These are phyloP conservation scores for Nemotelus nigrinus DNA, from an alignment of 2,888 invertebrate genomes.

Conservation along the genomic window DNA sequence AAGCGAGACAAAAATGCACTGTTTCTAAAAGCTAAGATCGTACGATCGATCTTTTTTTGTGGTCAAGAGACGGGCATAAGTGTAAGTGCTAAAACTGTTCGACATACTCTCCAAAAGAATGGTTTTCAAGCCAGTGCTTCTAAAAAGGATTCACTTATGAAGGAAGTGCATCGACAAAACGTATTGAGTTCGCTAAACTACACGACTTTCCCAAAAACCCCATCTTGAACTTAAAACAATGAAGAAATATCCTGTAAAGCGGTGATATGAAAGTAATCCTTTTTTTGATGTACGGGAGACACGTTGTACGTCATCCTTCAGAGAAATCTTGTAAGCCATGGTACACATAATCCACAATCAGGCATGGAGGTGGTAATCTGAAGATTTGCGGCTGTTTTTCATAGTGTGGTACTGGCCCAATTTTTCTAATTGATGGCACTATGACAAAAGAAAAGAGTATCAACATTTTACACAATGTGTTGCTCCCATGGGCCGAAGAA, in stretches of 20 bases:
- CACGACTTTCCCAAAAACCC: not conserved
- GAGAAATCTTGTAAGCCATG: not conserved
- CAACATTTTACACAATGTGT: not conserved
- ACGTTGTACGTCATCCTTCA: not conserved
- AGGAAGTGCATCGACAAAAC: conserved; percentile 1
- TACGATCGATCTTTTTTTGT: not conserved
- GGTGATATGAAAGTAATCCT: not conserved
- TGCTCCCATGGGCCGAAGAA: not conserved
- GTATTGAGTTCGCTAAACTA: conserved; percentile 16
- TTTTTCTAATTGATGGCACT: conserved; percentile 2
- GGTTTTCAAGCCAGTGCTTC: conserved; percentile 9
- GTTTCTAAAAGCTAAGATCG: conserved; percentile 4
- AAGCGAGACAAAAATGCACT: conserved; percentile 11
- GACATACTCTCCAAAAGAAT: conserved; percentile 15
- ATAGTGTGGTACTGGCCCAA: not conserved
- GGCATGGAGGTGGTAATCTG: not conserved
- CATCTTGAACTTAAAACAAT: conserved; percentile 11
- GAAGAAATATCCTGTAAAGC: conserved; percentile 1
- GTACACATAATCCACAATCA: not conserved
- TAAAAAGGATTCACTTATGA: conserved; percentile 1
- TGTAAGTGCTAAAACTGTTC: conserved; percentile 22
- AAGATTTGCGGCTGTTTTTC: not conserved
- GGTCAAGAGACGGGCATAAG: conserved; percentile 2
- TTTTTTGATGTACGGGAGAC: not conserved
- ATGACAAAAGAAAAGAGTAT: not conserved